Base-by-base conservation (phyloP, 2,888 invertebrate species). In the Baccha elongata region DNA sequence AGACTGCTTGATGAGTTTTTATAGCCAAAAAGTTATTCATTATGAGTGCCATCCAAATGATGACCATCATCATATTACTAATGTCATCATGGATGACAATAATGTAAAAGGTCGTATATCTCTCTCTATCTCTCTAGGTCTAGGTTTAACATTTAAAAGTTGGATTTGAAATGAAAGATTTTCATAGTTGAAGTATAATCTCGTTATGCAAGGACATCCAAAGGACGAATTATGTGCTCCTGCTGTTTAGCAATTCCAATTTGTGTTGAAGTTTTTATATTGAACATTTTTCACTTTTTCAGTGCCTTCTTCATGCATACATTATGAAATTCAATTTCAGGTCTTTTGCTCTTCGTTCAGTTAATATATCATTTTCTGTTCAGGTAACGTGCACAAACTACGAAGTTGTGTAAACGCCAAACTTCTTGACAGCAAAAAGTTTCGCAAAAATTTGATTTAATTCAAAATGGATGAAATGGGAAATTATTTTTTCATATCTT, bases 181-280 rank as follows among this genome's bases (percentile, higher is more conserved):
- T 75, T 75, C 37, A 48, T 62, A 69, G 48, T 26, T 50, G 48
- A 76, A 69, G 32, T 58, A 21, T 26, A 26, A 23, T 42, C 50
- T n/a, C 19, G 53, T n/a, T 4, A n/a, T 19, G 13, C 19, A 26
- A 19, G 37, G 26, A 23, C 44, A 60, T 3, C 17, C 7, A 17
- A 32, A 17, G 35, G 44, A 46, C 52, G 7, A 7, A 35, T 32
- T 17, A 10, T 32, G 17, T 52, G 68, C 44, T 7, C n/a, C 29
- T 48, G 1, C 50, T 50, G 37, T 53, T 72, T 53, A 79, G 72
- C 72, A 67, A 79, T 73, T 79, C 40, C 53, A 73, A 73, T 68
- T 73, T 79, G 50, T 69, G 58, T 44, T 68, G 74, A 52, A 60
- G 67, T 50, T 50, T 62, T 75, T 50, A 65, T 74, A 80, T 69